Conservation (phyloP, 1,140 invertebrate species). For the Zaprionus tsacasi region DNA sequence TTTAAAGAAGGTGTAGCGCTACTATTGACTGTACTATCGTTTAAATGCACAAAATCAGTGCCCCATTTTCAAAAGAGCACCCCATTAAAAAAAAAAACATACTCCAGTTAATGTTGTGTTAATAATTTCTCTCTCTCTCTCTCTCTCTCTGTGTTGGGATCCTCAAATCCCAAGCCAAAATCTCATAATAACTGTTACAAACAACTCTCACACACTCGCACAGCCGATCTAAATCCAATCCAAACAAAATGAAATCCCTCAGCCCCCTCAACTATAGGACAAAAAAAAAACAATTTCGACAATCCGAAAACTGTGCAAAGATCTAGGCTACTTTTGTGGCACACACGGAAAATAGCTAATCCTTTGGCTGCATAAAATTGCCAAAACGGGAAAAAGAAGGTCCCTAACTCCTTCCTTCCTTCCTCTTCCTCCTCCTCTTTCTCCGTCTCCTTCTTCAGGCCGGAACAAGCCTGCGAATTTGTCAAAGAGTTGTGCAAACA, state of each 20-base stretch:
- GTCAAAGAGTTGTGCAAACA: conserved; percentile 78
- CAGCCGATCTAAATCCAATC: conserved; percentile 15
- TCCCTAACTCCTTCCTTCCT: neutral
- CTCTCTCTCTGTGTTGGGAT: neutral
- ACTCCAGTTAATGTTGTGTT: conserved; percentile 11
- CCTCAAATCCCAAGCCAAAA: conserved; percentile 29
- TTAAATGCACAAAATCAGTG: neutral
- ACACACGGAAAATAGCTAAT: conserved; percentile 74
- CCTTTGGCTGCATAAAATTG: conserved; percentile 67
- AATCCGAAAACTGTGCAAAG: conserved; percentile 16
- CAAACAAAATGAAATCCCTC: conserved; percentile 42
- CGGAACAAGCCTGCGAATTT: conserved; percentile 76
- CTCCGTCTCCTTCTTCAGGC: neutral
- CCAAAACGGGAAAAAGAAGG: conserved; percentile 47
- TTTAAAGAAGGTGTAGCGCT: too few relatives aligned
- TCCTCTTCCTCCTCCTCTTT: neutral
- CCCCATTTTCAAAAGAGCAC: neutral
- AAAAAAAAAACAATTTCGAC: conserved; percentile 27
- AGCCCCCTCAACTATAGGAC: conserved; percentile 15
- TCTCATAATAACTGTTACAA: conserved; percentile 48
- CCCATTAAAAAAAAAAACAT: neutral
- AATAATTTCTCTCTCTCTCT: conserved; percentile 1
- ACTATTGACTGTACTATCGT: too few relatives aligned
- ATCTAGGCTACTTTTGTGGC: conserved; percentile 64
- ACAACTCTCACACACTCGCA: conserved; percentile 17